Evolutionary conservation across 2,113 vertebrate species (phyloP).

Genomic region (Manacus vitellinus): DNA sequence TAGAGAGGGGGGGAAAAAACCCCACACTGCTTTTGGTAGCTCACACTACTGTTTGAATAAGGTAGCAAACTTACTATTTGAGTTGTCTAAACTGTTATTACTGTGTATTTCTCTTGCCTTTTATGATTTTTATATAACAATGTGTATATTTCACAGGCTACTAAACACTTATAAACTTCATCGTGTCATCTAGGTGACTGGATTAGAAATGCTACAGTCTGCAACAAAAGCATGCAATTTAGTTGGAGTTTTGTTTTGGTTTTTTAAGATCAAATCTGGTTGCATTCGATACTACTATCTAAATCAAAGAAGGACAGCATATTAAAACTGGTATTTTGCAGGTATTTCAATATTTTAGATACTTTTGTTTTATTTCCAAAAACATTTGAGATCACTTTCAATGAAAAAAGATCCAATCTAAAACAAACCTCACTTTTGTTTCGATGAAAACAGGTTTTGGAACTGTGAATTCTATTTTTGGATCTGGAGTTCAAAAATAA

Average conservation of each 20-base stretch:
- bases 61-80: background rate
- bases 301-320: background rate
- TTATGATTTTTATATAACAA: background rate
- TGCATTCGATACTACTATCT: background rate
- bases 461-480: background rate
- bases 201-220: background rate
- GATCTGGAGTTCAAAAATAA: background rate
- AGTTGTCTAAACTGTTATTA: conserved; percentile 9
- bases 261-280: background rate
- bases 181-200: background rate
- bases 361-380: background rate
- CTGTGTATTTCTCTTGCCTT: conserved; percentile 47
- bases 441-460: background rate
- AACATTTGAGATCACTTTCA: background rate
- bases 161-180: background rate
- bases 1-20: background rate
- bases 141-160: background rate
- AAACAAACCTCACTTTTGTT: conserved; percentile 4
- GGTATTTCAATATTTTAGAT: background rate
- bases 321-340: background rate
- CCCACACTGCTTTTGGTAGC: conserved; percentile 6
- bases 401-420: conserved; percentile 19
- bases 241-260: background rate
- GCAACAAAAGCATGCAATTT: background rate
- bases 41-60: background rate